Evolutionary conservation across 2,113 vertebrate genomes (phyloP), one percentile per base, ranked within the genome.

Genomic region (Dendrocopos noguchii): DNA sequence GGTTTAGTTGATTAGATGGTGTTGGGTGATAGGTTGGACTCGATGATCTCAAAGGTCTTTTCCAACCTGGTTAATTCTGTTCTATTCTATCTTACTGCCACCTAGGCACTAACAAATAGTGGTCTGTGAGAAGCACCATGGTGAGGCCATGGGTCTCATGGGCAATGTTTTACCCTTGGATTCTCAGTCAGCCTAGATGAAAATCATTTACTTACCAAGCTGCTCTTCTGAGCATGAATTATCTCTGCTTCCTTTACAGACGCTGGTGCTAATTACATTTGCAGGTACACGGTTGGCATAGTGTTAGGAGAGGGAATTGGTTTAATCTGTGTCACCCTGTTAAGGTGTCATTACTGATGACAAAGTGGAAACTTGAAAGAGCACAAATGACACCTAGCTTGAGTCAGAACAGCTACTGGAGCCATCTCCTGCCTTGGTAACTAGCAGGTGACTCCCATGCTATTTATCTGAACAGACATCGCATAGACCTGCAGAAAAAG

Each of bases 161-260:
- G 56, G 39, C 39, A 29, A 1, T n/a, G 22, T 81, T 77, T 87
- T 56, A 81, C 29, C 22, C 24, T 56, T 80, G 20, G 33, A 64
- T 91, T 92, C 68, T 92, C 33, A 5, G 63, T 94, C 80, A 47
- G 60, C 61, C 50, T 68, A 76, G 31, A 39, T 76, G 87, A 94
- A 79, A 31, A 72, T 93, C 20, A 39, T 15, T 79, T 66, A 61
- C 50, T 85, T 81, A 53, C 39, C 67, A 82, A 36, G 53, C 63
- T 87, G 39, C 34, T 78, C 11, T 52, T 60, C 12, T 3, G 34
- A 88, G 39, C 50, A 29, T 55, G 53, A 72, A 68, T 87, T 91
- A 31, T 53, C 55, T 81, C 59, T 29, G 22, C 46, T 79, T 91
- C 68, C 60, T 70, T 79, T 84, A 63, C 22, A 76, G 44, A 53